A percentile compares a stretch with the other conserved stretches of the same genome.
Evolutionary conservation across 2,797 vertebrate species (phyloP).

Genomic region (Hafferia zeledoni): DNA sequence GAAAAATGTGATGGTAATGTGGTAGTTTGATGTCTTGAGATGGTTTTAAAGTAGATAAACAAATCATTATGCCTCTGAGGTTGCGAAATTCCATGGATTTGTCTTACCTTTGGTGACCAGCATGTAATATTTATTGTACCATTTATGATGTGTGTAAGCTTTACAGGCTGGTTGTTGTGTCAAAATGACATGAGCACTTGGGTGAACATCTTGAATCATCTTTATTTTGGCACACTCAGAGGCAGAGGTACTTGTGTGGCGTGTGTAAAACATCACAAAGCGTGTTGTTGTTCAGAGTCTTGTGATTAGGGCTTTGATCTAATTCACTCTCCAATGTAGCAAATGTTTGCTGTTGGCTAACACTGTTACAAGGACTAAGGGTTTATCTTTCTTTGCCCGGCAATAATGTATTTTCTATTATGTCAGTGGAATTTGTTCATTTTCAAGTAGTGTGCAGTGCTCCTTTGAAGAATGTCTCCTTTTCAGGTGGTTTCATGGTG

Average conservation of each 20-base stretch:
- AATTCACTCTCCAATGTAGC: conserved; percentile 34
- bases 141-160: neutral
- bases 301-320: neutral
- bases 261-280: conserved; percentile 42
- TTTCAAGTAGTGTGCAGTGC: conserved; percentile 19
- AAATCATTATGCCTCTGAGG: conserved; percentile 32
- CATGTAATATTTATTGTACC: neutral
- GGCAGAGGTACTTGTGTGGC: conserved; percentile 19
- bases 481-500: conserved; percentile 43
- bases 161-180: neutral
- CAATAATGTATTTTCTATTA: conserved; percentile 59
- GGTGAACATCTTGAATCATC: neutral
- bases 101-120: neutral
- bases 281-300: conserved; percentile 25
- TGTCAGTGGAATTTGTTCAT: conserved; percentile 1
- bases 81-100: neutral
- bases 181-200: neutral
- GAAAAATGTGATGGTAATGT: conserved; percentile 44
- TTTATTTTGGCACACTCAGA: neutral
- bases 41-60: conserved; percentile 49
- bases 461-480: conserved; percentile 36
- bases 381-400: conserved; percentile 36
- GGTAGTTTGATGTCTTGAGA: conserved; percentile 40
- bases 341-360: conserved; percentile 23
- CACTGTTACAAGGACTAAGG: conserved; percentile 35